Evolutionary conservation across 2,888 invertebrate species (phyloP), one percentile per base, ranked within the genome.

Genomic region (Tigriopus californicus): DNA sequence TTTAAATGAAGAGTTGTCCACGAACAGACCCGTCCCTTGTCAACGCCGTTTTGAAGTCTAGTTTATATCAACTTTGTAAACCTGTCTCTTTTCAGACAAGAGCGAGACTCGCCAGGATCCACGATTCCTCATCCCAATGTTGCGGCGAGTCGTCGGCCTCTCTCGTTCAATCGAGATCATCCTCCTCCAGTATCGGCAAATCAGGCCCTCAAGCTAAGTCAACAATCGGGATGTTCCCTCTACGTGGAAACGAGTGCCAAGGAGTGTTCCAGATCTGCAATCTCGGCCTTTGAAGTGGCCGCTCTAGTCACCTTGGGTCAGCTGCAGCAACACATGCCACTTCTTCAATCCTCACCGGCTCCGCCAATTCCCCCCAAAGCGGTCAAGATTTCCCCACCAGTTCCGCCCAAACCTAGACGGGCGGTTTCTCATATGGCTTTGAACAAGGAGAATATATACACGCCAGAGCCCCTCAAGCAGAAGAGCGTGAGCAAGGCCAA

Each of bases 181-280:
- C 69, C 74, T 62, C 76, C 76, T 63, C 78, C 78, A 48, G 77
- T 78, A 68, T 77, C 77, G 42, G 76, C 78, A 61, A 78, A 79
- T 72, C 73, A 80, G 79, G 80, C 79, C 61, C 67, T 80, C 64
- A 73, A 76, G 61, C 78, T 79, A 61, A 79, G 79, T 41, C 74
- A 80, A 66, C 78, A 79, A 68, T 74, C 80, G 6, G 77, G 78
- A 42, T 80, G 80, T 1, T 76, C 77, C 40, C 79, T 79, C 1
- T 81, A 80, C 66, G 79, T 80, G 48, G 81, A 81, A 68, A 80
- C 80, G 1, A 79, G 80, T 13, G 76, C 80, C 10, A 73, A 77
- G 64, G 75, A 76, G 1, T 77, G 78, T 6, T 72, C 72, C 56
- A 77, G 79, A 65, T 79, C 79, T 2, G 80, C 80, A 25, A 75